These are phyloP conservation scores for Myotis findleyi DNA, from an alignment of 2,797 vertebrate genomes.

Conservation along the genomic window DNA sequence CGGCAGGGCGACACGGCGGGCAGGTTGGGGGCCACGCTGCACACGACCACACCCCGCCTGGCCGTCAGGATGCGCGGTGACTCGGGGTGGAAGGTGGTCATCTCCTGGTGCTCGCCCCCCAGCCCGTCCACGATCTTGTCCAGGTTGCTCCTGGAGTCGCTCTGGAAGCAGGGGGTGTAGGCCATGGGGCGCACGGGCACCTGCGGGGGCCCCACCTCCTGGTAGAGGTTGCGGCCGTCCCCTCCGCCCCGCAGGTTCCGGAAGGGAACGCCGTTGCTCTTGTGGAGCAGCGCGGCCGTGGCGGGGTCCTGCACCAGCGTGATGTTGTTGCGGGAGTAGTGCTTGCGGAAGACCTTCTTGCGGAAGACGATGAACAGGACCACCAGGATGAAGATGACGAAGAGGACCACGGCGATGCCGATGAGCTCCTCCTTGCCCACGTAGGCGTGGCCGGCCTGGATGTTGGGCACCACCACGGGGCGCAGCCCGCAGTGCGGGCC, in stretches of 20 bases:
- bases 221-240: constrained; percentile 94
- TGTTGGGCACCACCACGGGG: constrained; percentile 96
- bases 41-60: constrained; percentile 95
- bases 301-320: constrained; percentile 97
- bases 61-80: constrained; percentile 94
- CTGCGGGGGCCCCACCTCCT: constrained; percentile 95
- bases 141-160: constrained; percentile 93
- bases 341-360: constrained; percentile 97
- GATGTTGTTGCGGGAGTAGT: constrained; percentile 96
- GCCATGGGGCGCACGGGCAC: constrained; percentile 97
- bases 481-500: constrained; percentile 94
- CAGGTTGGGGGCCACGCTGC: constrained; percentile 97
- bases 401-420: constrained; percentile 95
- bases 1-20: constrained; percentile 94
- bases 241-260: constrained; percentile 91
- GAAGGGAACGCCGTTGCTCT: constrained; percentile 95
- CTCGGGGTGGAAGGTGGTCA: constrained; percentile 97
- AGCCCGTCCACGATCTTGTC: constrained; percentile 94
- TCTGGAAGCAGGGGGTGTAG: constrained; percentile 97
- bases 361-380: constrained; percentile 95
- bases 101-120: constrained; percentile 94
- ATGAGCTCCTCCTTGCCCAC: constrained; percentile 98
- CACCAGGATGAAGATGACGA: constrained; percentile 94
- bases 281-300: constrained; percentile 95
- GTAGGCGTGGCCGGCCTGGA: constrained; percentile 96